Evolutionary conservation across 2,113 vertebrate genomes (phyloP).

Genomic region (Protobothrops flavoviridis): DNA sequence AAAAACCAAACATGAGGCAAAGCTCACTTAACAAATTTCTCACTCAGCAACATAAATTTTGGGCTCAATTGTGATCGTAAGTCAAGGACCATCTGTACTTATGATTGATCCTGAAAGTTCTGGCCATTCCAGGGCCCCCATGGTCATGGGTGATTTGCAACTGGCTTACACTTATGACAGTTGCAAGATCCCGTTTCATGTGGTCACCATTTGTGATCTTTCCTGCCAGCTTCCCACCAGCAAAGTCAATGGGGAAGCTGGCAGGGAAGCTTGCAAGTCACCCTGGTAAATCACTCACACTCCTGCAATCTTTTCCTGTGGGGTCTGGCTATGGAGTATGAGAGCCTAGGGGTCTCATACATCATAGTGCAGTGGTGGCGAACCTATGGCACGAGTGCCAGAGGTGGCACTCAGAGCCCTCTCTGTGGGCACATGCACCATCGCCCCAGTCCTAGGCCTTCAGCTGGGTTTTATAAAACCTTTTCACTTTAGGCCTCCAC

Average conservation of each 20-base stretch:
- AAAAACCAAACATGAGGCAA: neutral
- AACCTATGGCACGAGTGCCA: too few relatives aligned
- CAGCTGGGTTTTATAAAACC: too few relatives aligned
- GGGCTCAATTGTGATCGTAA: neutral
- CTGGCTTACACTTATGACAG: neutral
- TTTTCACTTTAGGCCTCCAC: too few relatives aligned
- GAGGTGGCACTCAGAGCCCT: too few relatives aligned
- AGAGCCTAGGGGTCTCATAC: neutral
- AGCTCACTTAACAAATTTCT: neutral
- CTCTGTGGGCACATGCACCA: too few relatives aligned
- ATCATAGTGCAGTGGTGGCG: neutral
- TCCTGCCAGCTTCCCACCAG: neutral
- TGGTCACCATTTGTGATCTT: neutral
- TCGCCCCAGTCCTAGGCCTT: too few relatives aligned
- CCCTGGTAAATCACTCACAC: neutral
- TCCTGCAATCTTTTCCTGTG: neutral
- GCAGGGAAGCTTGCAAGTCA: neutral
- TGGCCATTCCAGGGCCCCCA: neutral
- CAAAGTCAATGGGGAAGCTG: neutral
- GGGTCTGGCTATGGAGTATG: neutral
- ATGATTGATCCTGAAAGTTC: neutral
- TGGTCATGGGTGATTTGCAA: neutral
- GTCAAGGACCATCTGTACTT: neutral
- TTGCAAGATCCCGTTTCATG: neutral
- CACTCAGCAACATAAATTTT: neutral